Evolutionary conservation across 2,113 vertebrate species (phyloP).

Genomic region (Abramis brama): DNA sequence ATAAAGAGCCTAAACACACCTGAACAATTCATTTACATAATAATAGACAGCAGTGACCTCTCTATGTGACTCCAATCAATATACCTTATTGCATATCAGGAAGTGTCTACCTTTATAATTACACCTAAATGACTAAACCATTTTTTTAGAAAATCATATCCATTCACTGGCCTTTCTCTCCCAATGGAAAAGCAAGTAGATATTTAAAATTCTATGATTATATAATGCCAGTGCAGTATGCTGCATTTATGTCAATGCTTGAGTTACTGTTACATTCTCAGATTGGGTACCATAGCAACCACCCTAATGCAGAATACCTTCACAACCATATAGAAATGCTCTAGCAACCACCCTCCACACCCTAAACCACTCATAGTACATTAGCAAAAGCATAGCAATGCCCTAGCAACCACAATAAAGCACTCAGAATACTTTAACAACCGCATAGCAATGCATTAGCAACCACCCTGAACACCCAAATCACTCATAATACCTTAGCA

Average conservation of each 20-base stretch:
- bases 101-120: conserved; percentile 2
- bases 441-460: background rate
- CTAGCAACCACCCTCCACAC: background rate
- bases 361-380: background rate
- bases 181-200: background rate
- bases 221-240: conserved; percentile 2
- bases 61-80: conserved; percentile 1
- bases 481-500: too few species aligned
- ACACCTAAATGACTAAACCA: conserved; percentile 1
- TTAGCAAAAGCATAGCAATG: too few species aligned
- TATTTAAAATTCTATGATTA: background rate
- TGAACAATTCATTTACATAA: conserved; percentile 12
- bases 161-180: background rate
- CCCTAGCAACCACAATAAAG: too few species aligned
- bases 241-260: conserved; percentile 11
- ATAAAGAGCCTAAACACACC: background rate
- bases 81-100: conserved; percentile 5
- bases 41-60: conserved; percentile 28
- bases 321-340: too few species aligned
- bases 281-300: background rate
- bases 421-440: background rate
- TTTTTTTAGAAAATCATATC: background rate
- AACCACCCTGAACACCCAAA: background rate
- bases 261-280: background rate
- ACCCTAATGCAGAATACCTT: too few species aligned